Conservation (phyloP, 2,888 invertebrate species). For the Synanthedon andrenaeformis region DNA sequence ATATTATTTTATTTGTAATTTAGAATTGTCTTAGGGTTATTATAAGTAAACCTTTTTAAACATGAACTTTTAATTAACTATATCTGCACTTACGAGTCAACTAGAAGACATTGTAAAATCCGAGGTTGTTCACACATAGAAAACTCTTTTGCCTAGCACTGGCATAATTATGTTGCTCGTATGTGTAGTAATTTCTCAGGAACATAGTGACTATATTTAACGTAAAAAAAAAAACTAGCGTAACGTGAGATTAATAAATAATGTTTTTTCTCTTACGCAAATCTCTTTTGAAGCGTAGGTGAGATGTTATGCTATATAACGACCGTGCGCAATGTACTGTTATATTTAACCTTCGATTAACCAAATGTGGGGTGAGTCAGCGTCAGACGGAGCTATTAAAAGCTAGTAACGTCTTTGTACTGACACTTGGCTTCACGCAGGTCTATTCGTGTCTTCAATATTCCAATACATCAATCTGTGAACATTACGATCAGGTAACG, state of each 20-base stretch:
- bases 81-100: no score
- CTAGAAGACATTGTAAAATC: no score
- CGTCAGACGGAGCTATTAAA: conserved; percentile 37
- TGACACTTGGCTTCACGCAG: conserved; percentile 35
- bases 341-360: conserved; percentile 50
- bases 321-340: conserved; percentile 1
- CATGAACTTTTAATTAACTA: no score
- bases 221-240: no score
- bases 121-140: no score
- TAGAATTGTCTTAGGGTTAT: no score
- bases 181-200: no score
- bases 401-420: conserved; percentile 42
- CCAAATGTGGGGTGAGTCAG: conserved; percentile 56
- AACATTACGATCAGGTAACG: not conserved
- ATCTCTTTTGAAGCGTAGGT: not conserved
- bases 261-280: not conserved
- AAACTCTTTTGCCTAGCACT: no score
- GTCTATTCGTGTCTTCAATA: conserved; percentile 17
- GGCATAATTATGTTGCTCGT: no score
- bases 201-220: no score
- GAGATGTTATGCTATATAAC: not conserved
- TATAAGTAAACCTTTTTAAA: no score
- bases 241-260: not conserved
- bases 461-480: not conserved
- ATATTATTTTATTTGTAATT: no score